Conservation (phyloP, 53 echinoderm and acorn worm species). For the Zoroaster sp. region DNA sequence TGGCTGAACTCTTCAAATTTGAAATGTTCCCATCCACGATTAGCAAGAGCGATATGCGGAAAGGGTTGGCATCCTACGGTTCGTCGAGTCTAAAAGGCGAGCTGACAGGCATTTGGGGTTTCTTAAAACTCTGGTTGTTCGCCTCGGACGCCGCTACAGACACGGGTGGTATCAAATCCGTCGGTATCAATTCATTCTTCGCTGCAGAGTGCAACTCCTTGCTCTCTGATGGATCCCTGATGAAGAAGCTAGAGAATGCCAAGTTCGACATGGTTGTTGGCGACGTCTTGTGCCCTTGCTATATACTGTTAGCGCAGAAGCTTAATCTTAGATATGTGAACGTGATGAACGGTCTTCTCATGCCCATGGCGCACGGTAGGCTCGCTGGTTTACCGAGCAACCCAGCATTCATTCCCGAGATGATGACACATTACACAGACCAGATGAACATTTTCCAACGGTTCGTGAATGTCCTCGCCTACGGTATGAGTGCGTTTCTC, state of each 20-base stretch:
- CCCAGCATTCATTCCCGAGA: constrained; percentile 60
- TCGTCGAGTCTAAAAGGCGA: neutral
- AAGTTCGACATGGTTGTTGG: constrained; percentile 63
- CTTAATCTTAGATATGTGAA: constrained; percentile 55
- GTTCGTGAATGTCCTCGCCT: constrained; percentile 55
- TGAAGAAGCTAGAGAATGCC: constrained; percentile 26
- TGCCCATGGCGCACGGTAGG: constrained; percentile 37
- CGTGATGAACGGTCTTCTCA: constrained; percentile 48
- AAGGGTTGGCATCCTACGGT: neutral
- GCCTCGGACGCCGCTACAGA: neutral
- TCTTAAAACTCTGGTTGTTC: constrained; percentile 18
- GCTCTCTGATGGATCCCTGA: constrained; percentile 48
- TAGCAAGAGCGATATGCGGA: neutral
- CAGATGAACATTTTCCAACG: constrained; percentile 75
- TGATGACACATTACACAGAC: constrained; percentile 54
- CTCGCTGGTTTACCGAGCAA: constrained; percentile 55
- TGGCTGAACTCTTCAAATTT: constrained; percentile 61
- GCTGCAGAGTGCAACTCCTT: constrained; percentile 53
- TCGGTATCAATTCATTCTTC: constrained; percentile 22
- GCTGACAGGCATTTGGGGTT: constrained; percentile 31
- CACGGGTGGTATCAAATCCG: neutral
- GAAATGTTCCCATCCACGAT: constrained; percentile 55
- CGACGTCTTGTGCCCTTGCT: constrained; percentile 72
- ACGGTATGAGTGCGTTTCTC: constrained; percentile 27
- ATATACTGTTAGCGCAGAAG: constrained; percentile 49